Evolutionary conservation across 2,888 invertebrate genomes (phyloP).

Genomic region (Eumerus sabulonum): DNA sequence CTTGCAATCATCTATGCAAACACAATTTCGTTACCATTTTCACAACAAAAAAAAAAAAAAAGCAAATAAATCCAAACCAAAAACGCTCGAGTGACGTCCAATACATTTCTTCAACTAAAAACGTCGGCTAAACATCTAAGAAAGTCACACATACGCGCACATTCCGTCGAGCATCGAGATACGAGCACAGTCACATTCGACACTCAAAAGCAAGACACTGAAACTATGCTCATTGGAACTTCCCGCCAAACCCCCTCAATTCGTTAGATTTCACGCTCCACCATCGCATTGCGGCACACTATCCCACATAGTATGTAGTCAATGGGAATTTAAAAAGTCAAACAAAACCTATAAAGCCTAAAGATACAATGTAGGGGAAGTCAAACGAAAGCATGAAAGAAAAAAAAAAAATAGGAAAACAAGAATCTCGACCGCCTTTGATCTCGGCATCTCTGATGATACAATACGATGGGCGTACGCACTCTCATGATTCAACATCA

Average conservation of each 20-base stretch:
- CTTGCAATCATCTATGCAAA: slow-evolving; percentile 3
- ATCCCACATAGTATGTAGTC: neutral
- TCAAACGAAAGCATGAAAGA: slow-evolving; percentile 35
- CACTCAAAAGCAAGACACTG: slow-evolving; percentile 25
- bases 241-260: slow-evolving; percentile 11
- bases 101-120: neutral
- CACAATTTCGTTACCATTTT: slow-evolving; percentile 17
- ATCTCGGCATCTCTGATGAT: slow-evolving; percentile 44
- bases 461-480: slow-evolving; percentile 22
- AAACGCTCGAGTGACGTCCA: slow-evolving; percentile 2
- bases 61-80: neutral
- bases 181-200: slow-evolving; percentile 31
- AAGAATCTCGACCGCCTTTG: slow-evolving; percentile 53
- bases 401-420: slow-evolving; percentile 22
- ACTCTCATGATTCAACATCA: neutral
- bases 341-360: slow-evolving; percentile 18
- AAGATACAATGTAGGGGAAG: slow-evolving; percentile 1
- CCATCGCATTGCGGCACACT: too few species aligned
- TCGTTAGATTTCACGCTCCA: too few species aligned
- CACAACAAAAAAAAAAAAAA: slow-evolving; percentile 7
- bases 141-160: slow-evolving; percentile 34
- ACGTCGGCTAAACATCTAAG: slow-evolving; percentile 57
- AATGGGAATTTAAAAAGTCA: slow-evolving; percentile 40
- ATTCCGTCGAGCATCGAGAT: slow-evolving; percentile 48
- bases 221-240: slow-evolving; percentile 17